Conservation (phyloP, 1,140 invertebrate genomes). For the Bombus consobrinus region DNA sequence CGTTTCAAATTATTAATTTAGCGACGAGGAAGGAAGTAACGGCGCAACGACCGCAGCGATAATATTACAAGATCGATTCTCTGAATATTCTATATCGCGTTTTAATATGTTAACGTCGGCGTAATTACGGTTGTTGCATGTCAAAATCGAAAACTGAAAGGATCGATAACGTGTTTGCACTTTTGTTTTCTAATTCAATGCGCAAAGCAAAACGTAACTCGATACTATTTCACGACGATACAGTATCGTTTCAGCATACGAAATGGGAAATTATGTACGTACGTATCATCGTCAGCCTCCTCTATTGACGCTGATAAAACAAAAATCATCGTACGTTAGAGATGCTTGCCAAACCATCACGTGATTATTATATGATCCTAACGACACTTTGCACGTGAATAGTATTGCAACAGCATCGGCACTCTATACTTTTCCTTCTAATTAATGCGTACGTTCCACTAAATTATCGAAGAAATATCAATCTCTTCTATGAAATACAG, state of each 20-base stretch:
- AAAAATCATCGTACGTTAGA: background rate
- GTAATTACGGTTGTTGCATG: background rate
- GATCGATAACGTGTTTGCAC: too few species aligned
- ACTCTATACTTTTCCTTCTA: background rate
- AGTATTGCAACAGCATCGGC: background rate
- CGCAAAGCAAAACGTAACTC: background rate
- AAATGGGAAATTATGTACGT: background rate
- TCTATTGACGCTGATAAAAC: background rate
- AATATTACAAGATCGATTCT: background rate
- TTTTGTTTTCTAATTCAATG: background rate
- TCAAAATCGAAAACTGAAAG: background rate
- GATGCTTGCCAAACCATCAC: background rate
- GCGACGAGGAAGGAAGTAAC: background rate
- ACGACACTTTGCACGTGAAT: background rate
- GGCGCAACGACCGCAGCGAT: background rate
- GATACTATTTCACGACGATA: background rate
- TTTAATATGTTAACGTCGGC: background rate
- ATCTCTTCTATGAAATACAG: background rate
- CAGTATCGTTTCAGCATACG: too few species aligned
- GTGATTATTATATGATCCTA: slow-evolving; percentile 15
- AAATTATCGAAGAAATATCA: background rate
- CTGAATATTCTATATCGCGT: background rate
- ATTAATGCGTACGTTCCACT: background rate
- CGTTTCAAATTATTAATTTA: background rate
- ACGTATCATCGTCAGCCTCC: too few species aligned